These are phyloP conservation scores for Heliconius ethilla DNA, from an alignment of 2,888 invertebrate species.

Conservation along the genomic window DNA sequence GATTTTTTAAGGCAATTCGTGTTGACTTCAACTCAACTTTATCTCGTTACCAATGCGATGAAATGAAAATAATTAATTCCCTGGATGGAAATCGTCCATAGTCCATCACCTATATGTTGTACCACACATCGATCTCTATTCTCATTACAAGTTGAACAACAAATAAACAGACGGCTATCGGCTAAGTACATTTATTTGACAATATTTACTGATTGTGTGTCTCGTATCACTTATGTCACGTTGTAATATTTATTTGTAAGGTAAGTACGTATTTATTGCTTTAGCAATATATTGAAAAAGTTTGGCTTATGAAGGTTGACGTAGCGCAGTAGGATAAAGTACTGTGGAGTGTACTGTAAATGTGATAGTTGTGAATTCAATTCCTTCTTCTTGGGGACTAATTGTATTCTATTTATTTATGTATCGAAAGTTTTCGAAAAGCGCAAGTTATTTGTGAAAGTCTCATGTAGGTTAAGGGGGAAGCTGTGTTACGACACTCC, in stretches of 20 bases:
- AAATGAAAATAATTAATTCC: not conserved
- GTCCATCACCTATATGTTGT: slow-evolving; percentile 42
- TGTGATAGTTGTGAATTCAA: not conserved
- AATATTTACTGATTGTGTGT: slow-evolving; percentile 61
- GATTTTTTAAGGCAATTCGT: too few species aligned
- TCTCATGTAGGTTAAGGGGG: too few species aligned
- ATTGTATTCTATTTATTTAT: too few species aligned
- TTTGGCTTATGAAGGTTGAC: not conserved
- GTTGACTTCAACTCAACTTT: not conserved
- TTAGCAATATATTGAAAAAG: slow-evolving; percentile 2
- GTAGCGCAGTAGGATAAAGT: not conserved
- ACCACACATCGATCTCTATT: slow-evolving; percentile 50
- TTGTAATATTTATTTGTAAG: slow-evolving; percentile 26
- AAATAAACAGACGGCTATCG: slow-evolving; percentile 62
- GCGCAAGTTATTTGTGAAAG: too few species aligned
- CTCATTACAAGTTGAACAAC: slow-evolving; percentile 69
- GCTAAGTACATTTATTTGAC: slow-evolving; percentile 62
- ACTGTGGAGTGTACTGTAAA: not conserved
- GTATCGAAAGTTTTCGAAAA: too few species aligned
- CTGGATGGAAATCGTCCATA: too few species aligned
- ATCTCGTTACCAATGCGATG: not conserved
- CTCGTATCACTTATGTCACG: slow-evolving; percentile 43
- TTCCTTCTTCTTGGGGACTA: too few species aligned
- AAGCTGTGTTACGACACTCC: too few species aligned
- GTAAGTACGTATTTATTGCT: not conserved